Base-by-base conservation (phyloP, 1,140 invertebrate genomes). In the Neodiprion lecontei region DNA sequence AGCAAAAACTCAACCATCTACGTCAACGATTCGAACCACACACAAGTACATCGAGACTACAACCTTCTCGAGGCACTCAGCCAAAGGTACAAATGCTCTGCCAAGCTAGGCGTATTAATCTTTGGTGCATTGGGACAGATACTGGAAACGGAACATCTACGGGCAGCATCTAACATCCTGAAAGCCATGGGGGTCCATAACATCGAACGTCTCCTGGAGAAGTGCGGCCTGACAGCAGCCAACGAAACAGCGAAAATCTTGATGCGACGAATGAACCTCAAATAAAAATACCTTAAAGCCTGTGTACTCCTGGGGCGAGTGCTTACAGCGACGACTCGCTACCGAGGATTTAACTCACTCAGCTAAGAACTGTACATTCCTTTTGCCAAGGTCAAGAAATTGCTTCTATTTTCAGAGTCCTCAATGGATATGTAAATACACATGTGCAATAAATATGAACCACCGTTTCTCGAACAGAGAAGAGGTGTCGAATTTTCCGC, bases 61-160 rank as follows among this genome's bases (percentile, higher is more conserved):
- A 53, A 53, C 50, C 69, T 74, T 8, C 17, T 74, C 14, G 53
- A 67, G 1, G 21, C 8, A 61, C 9, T 74, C 23, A 1, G 3
- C 14, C 68, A 48, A 8, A 47, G 23, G 14, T 48, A 74, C 21
- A 28, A 53, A 2, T 71, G 74, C 40, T 50, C 48, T 7, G 74
- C 70, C 4, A 11, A 71, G 28, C 69, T 74, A 61, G 68, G 9
- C 0, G 49, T 74, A 12, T 5, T 74, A 47, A 53, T 71, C 7
- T 8, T 66, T 0, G 74, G 74, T 7, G 11, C 49, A 11, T 74
- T 47, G 12, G 74, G 74, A 0, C 50, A 74, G 23, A 14, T 74
- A 4, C 48, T 70, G 1, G 12, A 10, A 14, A 74, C 74, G n/a
- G 49, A 21, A 67, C 17, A 65, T 23, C 68, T 28, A n/a, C 7